Base-by-base conservation (phyloP, 2,888 invertebrate genomes). In the Mythimna albipuncta region DNA sequence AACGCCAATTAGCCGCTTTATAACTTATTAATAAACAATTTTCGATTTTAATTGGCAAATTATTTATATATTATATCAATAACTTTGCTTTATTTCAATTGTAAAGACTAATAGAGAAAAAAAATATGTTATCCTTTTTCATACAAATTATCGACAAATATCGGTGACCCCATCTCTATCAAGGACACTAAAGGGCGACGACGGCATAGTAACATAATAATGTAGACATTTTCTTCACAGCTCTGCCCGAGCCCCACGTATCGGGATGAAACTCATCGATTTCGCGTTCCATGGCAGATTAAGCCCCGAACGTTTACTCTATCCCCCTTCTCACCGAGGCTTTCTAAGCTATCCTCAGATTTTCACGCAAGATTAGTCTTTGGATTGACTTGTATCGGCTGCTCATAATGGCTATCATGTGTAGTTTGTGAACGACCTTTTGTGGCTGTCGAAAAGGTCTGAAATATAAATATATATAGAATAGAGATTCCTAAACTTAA, bases 201-300 rank as follows among this genome's bases (percentile, higher is more conserved):
- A 84, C 86, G 81, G 85, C 81, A 89, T 84, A 86, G 89, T 91
- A 89, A 90, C 91, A 91, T 90, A 91, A 89, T 91, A 91, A 92
- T 93, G 91, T 93, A 93, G 92, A 92, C 93, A 93, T 93, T 93
- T 92, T 90, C 91, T 90, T 91, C 91, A 85, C 89, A 88, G 87
- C 84, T 86, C 85, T 69, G 85, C 77, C 73, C 62, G 62, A 72
- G 72, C 71, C 69, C 78, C 84, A 86, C 84, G 81, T 88, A 85
- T 89, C 82, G 87, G 75, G 79, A 83, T 84, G 78, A 89, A 88
- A 89, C 88, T 86, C 93, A 94, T 95, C 94, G 93, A 93, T 94
- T 92, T 90, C 87, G 87, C 91, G 85, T 92, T 92, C 93, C 90
- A 90, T 86, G 90, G 89, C 84, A 94, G 93, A 95, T 95, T 94